Evolutionary conservation across 2,113 vertebrate species (phyloP).

Genomic region (Oreochromis spilurus): DNA sequence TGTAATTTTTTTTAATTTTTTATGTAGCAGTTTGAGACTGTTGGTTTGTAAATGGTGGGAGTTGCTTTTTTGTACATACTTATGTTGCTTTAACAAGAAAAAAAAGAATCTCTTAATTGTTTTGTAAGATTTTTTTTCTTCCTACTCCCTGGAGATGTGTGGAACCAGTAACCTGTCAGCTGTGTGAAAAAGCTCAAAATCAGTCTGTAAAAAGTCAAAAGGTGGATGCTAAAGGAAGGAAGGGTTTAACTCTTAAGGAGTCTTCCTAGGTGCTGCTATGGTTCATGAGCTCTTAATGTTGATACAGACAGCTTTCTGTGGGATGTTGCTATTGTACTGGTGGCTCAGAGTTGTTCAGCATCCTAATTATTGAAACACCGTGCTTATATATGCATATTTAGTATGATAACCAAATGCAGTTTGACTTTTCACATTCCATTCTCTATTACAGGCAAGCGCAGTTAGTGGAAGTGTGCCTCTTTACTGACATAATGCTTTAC

Average conservation of each 20-base stretch:
- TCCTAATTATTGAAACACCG: background rate
- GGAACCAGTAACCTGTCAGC: background rate
- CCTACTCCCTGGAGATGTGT: background rate
- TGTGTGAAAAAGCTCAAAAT: constrained; percentile 20
- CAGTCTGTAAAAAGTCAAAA: background rate
- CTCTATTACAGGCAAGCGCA: constrained; percentile 37
- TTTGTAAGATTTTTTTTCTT: background rate
- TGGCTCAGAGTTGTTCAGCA: background rate
- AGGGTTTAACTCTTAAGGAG: background rate
- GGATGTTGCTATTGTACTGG: background rate
- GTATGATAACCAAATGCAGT: background rate
- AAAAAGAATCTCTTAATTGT: background rate
- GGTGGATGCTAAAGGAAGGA: background rate
- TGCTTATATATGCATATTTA: background rate
- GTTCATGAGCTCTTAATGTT: background rate
- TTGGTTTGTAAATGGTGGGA: constrained; percentile 36
- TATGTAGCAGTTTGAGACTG: background rate
- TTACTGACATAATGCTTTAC: background rate
- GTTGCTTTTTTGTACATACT: constrained; percentile 56
- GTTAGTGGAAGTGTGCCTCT: constrained; percentile 6
- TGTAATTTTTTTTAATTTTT: background rate
- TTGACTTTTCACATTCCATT: background rate
- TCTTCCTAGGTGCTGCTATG: background rate
- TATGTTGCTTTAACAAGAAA: constrained; percentile 19
- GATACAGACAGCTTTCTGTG: background rate